A percentile compares a stretch with the other conserved stretches of the same genome.
Conservation (phyloP, 92 coral and sea anemone species). For the Montipora capitata region DNA sequence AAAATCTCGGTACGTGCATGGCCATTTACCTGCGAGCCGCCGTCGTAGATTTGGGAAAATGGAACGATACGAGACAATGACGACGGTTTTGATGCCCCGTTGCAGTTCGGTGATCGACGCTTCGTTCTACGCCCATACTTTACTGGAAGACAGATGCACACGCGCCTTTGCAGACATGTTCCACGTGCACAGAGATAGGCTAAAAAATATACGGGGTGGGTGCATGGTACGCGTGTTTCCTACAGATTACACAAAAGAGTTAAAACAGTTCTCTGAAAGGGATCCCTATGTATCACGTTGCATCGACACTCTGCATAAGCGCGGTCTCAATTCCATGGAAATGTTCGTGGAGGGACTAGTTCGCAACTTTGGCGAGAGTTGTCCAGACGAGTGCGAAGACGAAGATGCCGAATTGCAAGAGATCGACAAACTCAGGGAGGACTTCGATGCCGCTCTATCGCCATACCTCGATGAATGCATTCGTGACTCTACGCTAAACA, state of each 20-base stretch:
- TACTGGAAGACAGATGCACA: not conserved
- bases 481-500: not conserved
- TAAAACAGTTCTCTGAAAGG: not conserved
- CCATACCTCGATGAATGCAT: conserved; percentile 5
- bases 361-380: not conserved
- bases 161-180: not conserved
- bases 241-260: conserved; percentile 3
- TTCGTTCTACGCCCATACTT: not conserved
- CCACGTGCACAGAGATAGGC: not conserved
- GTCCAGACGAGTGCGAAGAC: not conserved
- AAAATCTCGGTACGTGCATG: not conserved
- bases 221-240: conserved; percentile 32
- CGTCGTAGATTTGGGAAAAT: not conserved
- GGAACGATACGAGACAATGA: not conserved
- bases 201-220: not conserved
- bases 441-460: not conserved
- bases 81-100: too few relatives aligned
- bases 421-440: conserved; percentile 19
- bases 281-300: conserved; percentile 19
- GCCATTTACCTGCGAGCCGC: conserved; percentile 21
- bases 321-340: not conserved
- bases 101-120: not conserved
- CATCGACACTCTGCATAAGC: not conserved
- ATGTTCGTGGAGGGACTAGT: conserved; percentile 9
- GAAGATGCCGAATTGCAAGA: conserved; percentile 1